Evolutionary conservation across 2,113 vertebrate species (phyloP).

Genomic region (Falcunculus frontatus): DNA sequence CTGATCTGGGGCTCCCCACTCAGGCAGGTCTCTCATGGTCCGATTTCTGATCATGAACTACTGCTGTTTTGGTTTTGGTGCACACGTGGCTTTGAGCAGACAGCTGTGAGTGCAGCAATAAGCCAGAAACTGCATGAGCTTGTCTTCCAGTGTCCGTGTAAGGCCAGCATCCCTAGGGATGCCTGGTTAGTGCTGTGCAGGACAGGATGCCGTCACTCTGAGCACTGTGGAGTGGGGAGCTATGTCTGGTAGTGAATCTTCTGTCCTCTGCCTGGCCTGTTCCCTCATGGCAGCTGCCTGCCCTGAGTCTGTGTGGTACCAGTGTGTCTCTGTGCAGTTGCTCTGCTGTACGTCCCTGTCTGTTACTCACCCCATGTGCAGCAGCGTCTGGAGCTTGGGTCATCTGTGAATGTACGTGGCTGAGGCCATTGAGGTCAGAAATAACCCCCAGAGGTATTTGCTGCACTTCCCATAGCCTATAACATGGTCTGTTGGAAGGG

Average conservation of each 20-base stretch:
- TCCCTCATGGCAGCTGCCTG: background rate
- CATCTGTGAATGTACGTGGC: fast-evolving
- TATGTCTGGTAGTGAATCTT: background rate
- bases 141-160: background rate
- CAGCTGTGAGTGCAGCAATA: background rate
- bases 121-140: background rate
- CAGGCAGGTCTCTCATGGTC: background rate
- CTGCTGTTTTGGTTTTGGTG: background rate
- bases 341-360: background rate
- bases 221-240: background rate
- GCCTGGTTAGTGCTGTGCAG: fast-evolving
- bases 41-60: background rate
- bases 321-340: background rate
- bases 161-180: background rate
- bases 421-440: background rate
- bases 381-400: background rate
- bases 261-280: background rate
- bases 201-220: fast-evolving
- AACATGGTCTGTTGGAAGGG: background rate
- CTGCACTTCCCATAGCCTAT: background rate
- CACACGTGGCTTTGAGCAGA: background rate
- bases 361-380: fast-evolving
- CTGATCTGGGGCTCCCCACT: background rate
- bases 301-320: background rate
- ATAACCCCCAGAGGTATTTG: background rate